A percentile compares a stretch with the other conserved stretches of the same genome.
These are phyloP conservation scores for Standfussiana lucernea DNA, from an alignment of 2,888 invertebrate genomes.

Conservation along the genomic window DNA sequence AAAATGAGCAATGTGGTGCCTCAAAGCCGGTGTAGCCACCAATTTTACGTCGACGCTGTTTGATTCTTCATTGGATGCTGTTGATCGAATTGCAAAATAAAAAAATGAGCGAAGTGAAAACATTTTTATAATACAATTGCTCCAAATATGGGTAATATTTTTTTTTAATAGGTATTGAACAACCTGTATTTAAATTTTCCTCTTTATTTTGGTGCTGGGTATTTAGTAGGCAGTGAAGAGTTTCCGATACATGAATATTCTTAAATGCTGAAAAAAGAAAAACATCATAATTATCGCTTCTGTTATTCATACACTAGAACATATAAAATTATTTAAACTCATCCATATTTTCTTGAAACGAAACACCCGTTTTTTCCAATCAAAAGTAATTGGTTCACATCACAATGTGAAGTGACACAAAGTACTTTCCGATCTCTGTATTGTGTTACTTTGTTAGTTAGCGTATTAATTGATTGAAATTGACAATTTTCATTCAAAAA, in stretches of 20 bases:
- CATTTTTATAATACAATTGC: not conserved
- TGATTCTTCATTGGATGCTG: conserved; percentile 9
- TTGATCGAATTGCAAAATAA: conserved; percentile 1
- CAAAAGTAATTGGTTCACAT: conserved; percentile 8
- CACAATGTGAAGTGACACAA: conserved; percentile 26
- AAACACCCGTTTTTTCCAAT: not conserved
- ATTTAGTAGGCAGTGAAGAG: not conserved
- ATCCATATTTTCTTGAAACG: rapidly evolving
- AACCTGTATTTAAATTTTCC: not conserved
- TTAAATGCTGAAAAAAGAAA: not conserved
- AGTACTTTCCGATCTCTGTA: conserved; percentile 29
- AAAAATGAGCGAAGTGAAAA: not conserved
- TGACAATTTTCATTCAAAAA: conserved; percentile 50
- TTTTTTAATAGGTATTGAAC: not conserved
- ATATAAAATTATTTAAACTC: not conserved
- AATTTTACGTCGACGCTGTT: not conserved
- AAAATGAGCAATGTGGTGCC: conserved; percentile 87
- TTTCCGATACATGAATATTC: not conserved
- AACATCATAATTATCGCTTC: not conserved
- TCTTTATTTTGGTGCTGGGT: not conserved
- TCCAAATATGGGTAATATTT: not conserved
- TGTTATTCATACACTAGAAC: not conserved
- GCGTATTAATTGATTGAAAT: conserved; percentile 56
- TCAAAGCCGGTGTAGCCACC: conserved; percentile 64
- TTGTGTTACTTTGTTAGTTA: conserved; percentile 20